Conservation (phyloP, 2,113 vertebrate species). For the Tetraodon nigroviridis region DNA sequence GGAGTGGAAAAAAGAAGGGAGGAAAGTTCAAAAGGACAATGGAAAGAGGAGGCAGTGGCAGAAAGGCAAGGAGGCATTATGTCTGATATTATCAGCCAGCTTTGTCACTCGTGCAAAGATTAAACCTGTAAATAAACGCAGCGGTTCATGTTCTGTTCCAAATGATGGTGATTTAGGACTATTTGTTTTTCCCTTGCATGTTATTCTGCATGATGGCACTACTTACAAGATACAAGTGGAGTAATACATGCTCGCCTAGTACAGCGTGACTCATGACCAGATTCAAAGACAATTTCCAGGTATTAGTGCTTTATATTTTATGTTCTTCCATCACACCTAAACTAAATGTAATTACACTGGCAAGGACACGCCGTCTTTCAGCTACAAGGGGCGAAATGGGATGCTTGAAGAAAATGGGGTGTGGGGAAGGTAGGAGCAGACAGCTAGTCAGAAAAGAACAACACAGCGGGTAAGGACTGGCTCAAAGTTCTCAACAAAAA, state of each 20-base stretch:
- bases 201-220: constrained; percentile 72
- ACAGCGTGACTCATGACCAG: constrained; percentile 56
- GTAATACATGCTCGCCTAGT: constrained; percentile 27
- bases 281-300: constrained; percentile 75
- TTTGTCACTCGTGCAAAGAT: constrained; percentile 45
- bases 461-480: constrained; percentile 7
- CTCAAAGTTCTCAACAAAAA: not conserved
- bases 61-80: constrained; percentile 54
- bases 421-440: constrained; percentile 19
- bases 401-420: constrained; percentile 38
- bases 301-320: constrained; percentile 79
- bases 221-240: constrained; percentile 63
- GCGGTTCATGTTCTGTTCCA: constrained; percentile 41
- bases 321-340: constrained; percentile 69
- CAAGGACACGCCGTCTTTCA: constrained; percentile 80
- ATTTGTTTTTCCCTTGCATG: constrained; percentile 68
- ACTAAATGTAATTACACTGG: constrained; percentile 77
- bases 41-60: constrained; percentile 23
- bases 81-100: constrained; percentile 66
- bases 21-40: constrained; percentile 35
- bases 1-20: constrained; percentile 5
- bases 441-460: constrained; percentile 8
- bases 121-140: constrained; percentile 63
- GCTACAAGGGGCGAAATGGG: constrained; percentile 50
- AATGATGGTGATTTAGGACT: constrained; percentile 72